Percentiles rank a stretch among this genome's conserved stretches.
phyloP scores from a whole-genome alignment of 2,113 vertebrate genomes.

The Alces alces region DNA sequence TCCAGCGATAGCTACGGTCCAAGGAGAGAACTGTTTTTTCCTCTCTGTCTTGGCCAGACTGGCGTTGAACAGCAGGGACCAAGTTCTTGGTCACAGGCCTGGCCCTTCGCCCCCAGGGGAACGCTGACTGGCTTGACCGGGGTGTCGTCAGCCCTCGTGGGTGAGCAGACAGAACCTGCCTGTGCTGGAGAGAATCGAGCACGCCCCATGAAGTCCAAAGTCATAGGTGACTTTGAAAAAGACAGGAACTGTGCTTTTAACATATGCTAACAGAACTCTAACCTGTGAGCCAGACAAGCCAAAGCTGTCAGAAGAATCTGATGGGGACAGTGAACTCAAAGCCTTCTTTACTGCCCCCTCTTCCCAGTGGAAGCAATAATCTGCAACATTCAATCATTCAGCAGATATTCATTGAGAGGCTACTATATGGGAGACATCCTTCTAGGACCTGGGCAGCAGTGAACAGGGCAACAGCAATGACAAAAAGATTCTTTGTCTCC shows the following conservation, averaged over 20 bases:
- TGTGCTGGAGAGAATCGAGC: background rate
- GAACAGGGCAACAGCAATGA: background rate
- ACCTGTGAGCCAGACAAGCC: background rate
- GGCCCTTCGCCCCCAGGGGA: background rate
- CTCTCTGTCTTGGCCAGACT: background rate
- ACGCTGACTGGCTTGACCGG: background rate
- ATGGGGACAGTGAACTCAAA: background rate
- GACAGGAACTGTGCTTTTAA: background rate
- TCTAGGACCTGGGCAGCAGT: background rate
- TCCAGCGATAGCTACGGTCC: background rate
- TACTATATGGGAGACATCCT: background rate
- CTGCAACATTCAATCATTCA: background rate
- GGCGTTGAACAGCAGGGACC: background rate
- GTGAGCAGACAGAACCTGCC: background rate
- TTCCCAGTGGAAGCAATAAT: background rate
- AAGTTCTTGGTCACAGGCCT: background rate
- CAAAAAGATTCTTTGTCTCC: background rate
- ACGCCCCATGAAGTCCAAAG: background rate
- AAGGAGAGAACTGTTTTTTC: background rate
- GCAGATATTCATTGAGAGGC: background rate
- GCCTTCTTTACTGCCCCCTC: background rate
- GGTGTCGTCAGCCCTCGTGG: background rate
- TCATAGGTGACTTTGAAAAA: background rate
- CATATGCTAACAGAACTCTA: background rate
- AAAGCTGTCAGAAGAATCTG: background rate